A percentile compares a stretch with the other conserved stretches of the same genome.
Conservation (phyloP, 2,888 invertebrate species). For the Corythucha ciliata region DNA sequence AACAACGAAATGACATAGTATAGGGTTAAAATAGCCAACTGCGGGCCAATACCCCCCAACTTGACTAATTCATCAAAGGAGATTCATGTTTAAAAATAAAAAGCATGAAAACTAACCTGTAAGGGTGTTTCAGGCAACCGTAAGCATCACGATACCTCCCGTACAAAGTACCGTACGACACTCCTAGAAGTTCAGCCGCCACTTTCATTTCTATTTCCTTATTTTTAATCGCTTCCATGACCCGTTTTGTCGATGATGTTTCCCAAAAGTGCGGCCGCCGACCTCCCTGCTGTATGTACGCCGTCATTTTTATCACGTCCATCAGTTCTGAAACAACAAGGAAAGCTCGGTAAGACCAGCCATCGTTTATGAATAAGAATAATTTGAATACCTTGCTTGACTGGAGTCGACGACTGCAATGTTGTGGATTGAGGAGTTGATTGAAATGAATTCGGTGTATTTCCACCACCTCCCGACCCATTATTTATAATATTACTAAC, state of each 20-base stretch:
- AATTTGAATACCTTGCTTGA: conserved; percentile 18
- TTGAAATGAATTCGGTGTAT: too few species aligned
- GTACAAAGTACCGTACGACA: conserved; percentile 83
- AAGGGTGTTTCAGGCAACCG: conserved; percentile 78
- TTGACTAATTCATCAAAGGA: too few species aligned
- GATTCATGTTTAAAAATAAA: too few species aligned
- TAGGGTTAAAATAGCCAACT: too few species aligned
- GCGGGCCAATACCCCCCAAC: too few species aligned
- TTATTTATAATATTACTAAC: too few species aligned
- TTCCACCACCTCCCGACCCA: too few species aligned
- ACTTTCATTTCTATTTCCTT: conserved; percentile 91
- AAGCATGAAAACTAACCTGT: conserved; percentile 58
- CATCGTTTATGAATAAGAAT: neutral
- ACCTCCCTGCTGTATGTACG: conserved; percentile 68
- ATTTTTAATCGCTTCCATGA: conserved; percentile 81
- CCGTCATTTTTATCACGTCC: conserved; percentile 77
- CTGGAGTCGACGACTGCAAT: too few species aligned
- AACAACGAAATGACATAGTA: too few species aligned
- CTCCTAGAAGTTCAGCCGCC: conserved; percentile 78
- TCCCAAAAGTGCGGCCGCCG: conserved; percentile 88
- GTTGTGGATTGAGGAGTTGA: too few species aligned
- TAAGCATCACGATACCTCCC: conserved; percentile 82
- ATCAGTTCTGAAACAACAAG: conserved; percentile 40
- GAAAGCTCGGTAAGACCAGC: too few species aligned
- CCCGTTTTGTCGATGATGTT: conserved; percentile 75